These are phyloP conservation scores for Digitonthophagus gazella DNA, from an alignment of 2,888 invertebrate genomes.

Conservation along the genomic window DNA sequence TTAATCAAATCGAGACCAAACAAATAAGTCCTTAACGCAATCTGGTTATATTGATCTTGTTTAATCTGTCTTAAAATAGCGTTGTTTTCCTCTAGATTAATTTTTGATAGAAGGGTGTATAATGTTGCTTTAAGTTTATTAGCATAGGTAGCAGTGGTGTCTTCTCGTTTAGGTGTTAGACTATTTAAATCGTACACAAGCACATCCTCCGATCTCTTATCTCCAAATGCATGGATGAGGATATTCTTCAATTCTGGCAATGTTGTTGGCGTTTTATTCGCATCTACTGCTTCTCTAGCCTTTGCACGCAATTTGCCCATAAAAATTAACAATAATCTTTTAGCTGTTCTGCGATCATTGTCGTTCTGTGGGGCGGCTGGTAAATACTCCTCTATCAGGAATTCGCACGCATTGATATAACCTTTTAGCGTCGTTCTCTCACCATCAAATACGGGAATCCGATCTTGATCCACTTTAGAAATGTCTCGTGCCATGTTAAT, in stretches of 20 bases:
- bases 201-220: conserved; percentile 13
- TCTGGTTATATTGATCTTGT: conserved; percentile 12
- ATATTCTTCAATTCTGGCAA: background rate
- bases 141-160: background rate
- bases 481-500: conserved; percentile 1
- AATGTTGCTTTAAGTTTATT: too few species aligned
- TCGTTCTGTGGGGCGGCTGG: background rate
- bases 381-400: conserved; percentile 2
- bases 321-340: conserved; percentile 3
- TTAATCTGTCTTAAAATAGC: background rate
- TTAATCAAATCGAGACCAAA: too few species aligned
- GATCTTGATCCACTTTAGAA: conserved; percentile 4
- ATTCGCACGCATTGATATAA: conserved; percentile 13
- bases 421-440: background rate
- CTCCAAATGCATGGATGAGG: conserved; percentile 1
- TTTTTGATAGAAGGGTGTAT: conserved; percentile 11
- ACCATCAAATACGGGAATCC: conserved; percentile 7
- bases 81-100: conserved; percentile 16
- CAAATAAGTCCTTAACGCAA: background rate
- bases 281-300: conserved; percentile 9
- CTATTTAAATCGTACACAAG: background rate
- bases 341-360: background rate
- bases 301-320: conserved; percentile 5
- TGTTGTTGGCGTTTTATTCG: conserved; percentile 5
- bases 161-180: background rate